These are phyloP conservation scores for Proisotoma minuta DNA, from an alignment of 2,888 invertebrate species.

Conservation along the genomic window DNA sequence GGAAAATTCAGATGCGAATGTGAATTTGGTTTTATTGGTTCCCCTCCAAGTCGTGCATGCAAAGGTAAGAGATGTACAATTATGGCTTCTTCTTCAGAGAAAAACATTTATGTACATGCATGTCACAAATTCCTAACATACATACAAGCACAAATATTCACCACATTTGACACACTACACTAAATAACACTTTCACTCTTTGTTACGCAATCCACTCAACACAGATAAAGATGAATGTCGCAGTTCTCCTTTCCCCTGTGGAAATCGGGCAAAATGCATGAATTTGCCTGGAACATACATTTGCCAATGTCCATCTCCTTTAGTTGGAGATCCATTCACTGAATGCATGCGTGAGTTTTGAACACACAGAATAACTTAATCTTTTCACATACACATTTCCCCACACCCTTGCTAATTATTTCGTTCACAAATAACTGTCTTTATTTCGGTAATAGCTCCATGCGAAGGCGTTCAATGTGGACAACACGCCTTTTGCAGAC, in stretches of 20 bases:
- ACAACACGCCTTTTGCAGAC: slow-evolving; percentile 80
- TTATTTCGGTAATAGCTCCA: slow-evolving; percentile 59
- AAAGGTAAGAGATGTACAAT: too few relatives aligned
- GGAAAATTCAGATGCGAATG: slow-evolving; percentile 80
- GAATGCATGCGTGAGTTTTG: slow-evolving; percentile 45
- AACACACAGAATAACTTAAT: slow-evolving; percentile 19
- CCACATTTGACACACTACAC: slow-evolving; percentile 34
- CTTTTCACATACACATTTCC: not conserved
- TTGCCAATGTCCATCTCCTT: slow-evolving; percentile 71
- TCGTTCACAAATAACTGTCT: not conserved
- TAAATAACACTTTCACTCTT: slow-evolving; percentile 42
- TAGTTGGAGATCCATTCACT: slow-evolving; percentile 63
- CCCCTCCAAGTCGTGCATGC: slow-evolving; percentile 72
- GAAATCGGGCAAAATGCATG: slow-evolving; percentile 72
- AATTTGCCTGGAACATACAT: slow-evolving; percentile 73
- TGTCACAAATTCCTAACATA: not conserved
- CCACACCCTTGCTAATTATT: not conserved
- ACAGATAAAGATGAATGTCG: slow-evolving; percentile 47
- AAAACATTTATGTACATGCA: not conserved
- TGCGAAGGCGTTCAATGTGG: slow-evolving; percentile 85
- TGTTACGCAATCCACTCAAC: slow-evolving; percentile 46
- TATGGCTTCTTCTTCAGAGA: too few relatives aligned
- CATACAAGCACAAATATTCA: not conserved
- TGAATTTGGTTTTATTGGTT: slow-evolving; percentile 72
- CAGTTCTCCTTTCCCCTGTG: slow-evolving; percentile 50